phyloP scores from a whole-genome alignment of 2,797 vertebrate genomes.

The Smutsia gigantea region DNA sequence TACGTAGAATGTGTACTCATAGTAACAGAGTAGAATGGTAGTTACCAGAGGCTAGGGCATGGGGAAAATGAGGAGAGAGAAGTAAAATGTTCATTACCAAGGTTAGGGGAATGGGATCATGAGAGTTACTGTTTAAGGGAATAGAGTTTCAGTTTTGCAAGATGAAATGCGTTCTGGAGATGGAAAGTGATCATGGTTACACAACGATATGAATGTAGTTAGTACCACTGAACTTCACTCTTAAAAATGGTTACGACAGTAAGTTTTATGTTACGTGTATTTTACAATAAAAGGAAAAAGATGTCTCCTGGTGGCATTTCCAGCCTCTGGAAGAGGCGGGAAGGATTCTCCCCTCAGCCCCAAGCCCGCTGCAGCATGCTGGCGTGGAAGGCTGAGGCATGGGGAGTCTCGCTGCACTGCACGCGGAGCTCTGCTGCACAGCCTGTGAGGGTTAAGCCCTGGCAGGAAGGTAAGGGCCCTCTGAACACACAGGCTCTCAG shows the following conservation, averaged over 20 bases:
- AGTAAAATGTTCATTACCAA: neutral
- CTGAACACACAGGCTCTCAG: neutral
- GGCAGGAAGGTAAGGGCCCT: neutral
- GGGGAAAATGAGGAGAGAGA: neutral
- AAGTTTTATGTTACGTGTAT: neutral
- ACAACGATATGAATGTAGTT: neutral
- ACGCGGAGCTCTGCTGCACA: rapidly evolving
- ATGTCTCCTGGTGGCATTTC: neutral
- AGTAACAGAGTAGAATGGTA: neutral
- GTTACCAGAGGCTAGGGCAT: neutral
- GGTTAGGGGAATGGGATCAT: no score
- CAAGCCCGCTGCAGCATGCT: neutral
- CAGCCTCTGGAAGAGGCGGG: neutral
- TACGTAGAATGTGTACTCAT: neutral
- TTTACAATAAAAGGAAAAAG: neutral
- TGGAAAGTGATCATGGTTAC: neutral
- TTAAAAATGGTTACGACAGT: neutral
- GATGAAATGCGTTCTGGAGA: neutral
- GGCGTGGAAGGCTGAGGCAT: rapidly evolving
- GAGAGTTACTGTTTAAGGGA: neutral
- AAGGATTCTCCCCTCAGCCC: neutral
- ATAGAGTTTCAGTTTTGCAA: neutral
- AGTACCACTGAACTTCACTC: neutral
- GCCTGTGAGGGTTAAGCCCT: neutral
- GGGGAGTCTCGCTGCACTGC: rapidly evolving